These are phyloP conservation scores for Aspidapion aeneum DNA, from an alignment of 2,888 invertebrate genomes.

Conservation along the genomic window DNA sequence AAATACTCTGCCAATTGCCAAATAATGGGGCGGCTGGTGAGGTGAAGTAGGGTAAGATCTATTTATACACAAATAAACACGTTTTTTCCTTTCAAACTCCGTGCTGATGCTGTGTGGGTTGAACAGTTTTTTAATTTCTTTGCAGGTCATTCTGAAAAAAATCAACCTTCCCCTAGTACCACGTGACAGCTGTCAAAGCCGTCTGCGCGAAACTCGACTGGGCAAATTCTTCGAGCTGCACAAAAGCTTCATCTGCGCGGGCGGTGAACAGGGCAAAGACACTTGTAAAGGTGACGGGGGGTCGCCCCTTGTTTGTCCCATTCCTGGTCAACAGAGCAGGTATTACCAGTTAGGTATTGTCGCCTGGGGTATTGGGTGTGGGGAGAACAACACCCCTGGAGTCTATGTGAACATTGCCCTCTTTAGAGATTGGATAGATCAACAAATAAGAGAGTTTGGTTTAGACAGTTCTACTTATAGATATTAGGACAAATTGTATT, in stretches of 20 bases:
- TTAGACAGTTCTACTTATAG: constrained; percentile 18
- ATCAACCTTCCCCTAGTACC: constrained; percentile 65
- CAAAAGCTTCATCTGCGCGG: constrained; percentile 73
- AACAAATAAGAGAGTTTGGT: constrained; percentile 20
- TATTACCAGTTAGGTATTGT: constrained; percentile 71
- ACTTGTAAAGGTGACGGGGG: constrained; percentile 56
- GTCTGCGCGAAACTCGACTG: constrained; percentile 61
- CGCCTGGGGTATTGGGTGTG: constrained; percentile 82
- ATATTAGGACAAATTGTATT: constrained; percentile 11
- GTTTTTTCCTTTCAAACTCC: no score
- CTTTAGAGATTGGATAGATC: constrained; percentile 40
- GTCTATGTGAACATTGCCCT: constrained; percentile 69
- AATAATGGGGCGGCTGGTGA: no score
- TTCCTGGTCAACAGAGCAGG: constrained; percentile 55
- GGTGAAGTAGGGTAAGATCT: no score
- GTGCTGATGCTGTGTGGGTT: no score
- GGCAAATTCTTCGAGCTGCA: constrained; percentile 64
- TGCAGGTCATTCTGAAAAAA: constrained; percentile 62
- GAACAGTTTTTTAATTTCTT: no score
- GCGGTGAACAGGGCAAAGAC: constrained; percentile 60
- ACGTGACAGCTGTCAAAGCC: constrained; percentile 55
- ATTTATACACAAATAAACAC: no score
- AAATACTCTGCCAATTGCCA: no score
- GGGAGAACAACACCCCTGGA: constrained; percentile 62
- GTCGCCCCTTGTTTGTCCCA: constrained; percentile 64